phyloP scores from a whole-genome alignment of 2,888 invertebrate species.

The Lepidochrysops patricia region DNA sequence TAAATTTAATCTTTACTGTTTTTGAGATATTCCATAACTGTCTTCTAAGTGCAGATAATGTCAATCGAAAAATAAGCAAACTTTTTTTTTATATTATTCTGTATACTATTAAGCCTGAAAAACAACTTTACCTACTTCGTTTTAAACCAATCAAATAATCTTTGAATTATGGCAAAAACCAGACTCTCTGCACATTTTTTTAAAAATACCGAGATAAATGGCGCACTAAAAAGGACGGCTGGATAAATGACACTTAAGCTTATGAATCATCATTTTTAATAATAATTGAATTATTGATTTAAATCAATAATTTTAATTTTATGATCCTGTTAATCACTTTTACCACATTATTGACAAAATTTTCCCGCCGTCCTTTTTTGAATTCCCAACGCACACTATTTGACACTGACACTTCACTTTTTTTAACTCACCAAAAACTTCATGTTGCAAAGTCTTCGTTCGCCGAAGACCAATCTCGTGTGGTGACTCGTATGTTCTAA shows the following conservation, averaged over 20 bases:
- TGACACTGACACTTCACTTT: slow-evolving; percentile 30
- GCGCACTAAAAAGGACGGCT: not conserved
- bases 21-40: too few relatives aligned
- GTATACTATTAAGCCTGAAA: too few relatives aligned
- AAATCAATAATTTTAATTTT: not conserved
- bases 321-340: not conserved
- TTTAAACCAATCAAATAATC: too few relatives aligned
- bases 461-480: slow-evolving; percentile 71
- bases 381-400: slow-evolving; percentile 13
- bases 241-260: not conserved
- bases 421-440: slow-evolving; percentile 65
- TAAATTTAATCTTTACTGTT: too few relatives aligned
- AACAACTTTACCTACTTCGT: too few relatives aligned
- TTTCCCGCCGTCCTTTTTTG: slow-evolving; percentile 11
- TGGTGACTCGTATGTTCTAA: slow-evolving; percentile 30
- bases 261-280: not conserved
- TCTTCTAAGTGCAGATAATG: not conserved
- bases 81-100: too few relatives aligned
- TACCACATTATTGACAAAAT: not conserved
- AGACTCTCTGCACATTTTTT: not conserved
- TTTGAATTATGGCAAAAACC: too few relatives aligned
- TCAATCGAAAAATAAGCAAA: not conserved
- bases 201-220: not conserved
- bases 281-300: not conserved
- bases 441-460: slow-evolving; percentile 69